Conservation (phyloP, 2,888 invertebrate species). For the Ophioninae sp. region DNA sequence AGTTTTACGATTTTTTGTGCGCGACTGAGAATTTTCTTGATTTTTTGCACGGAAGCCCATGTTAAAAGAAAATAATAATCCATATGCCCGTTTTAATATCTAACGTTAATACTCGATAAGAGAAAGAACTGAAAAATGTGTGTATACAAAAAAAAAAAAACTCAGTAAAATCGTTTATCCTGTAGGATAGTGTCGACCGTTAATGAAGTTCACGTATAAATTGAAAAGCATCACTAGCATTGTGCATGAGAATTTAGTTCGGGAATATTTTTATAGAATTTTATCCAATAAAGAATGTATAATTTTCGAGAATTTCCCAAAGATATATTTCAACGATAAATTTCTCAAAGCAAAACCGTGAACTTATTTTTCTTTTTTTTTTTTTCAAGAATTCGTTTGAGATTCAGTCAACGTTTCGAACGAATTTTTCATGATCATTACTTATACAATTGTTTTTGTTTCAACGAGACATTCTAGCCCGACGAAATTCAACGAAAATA, state of each 20-base stretch:
- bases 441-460: background rate
- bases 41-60: constrained; percentile 39
- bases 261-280: background rate
- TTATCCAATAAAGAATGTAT: background rate
- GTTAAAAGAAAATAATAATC: constrained; percentile 36
- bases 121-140: background rate
- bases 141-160: constrained; percentile 2
- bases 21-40: constrained; percentile 52
- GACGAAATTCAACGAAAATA: background rate
- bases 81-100: constrained; percentile 44
- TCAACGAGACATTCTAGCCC: background rate
- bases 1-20: constrained; percentile 58
- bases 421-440: background rate
- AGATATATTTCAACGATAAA: background rate
- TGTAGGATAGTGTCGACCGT: background rate
- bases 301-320: background rate
- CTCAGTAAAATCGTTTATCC: constrained; percentile 27
- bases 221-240: background rate
- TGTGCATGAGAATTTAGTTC: background rate
- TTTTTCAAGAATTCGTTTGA: background rate
- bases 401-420: background rate
- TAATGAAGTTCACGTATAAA: background rate
- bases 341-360: background rate
- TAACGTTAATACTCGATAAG: constrained; percentile 43
- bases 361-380: background rate